Base-by-base conservation (phyloP, 1,140 invertebrate genomes). In the Atta cephalotes region DNA sequence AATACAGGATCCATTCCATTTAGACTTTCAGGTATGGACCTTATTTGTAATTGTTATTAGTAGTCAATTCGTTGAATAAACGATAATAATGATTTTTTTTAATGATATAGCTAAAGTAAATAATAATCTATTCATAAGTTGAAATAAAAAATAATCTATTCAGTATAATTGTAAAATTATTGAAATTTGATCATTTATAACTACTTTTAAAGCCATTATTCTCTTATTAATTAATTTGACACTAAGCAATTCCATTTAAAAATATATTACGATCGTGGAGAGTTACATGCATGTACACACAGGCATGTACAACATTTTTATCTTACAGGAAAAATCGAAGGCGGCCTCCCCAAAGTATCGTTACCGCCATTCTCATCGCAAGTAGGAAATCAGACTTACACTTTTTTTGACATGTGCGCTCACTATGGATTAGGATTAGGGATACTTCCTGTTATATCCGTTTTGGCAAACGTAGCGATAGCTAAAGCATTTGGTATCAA, bases 401-500 rank as follows among this genome's bases (percentile, higher is more conserved):
- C 93, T 2, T 96, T 97, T 28, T 39, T 92, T 0, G 95, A 96
- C 14, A 97, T 97, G 95, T 94, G 97, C 18, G 90, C 95, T 1
- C 96, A 97, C 86, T 94, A 97, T 16, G 96, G 97, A 16, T 95
- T 96, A 5, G 97, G 97, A 1, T 94, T 98, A 25, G 91, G 97
- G n/a, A 95, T 98, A 0, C 94, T 98, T 35, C 97, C 97, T 16
- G 90, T 98, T 1, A 96, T 98, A 10, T 96, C 97, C 18, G 96
- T 98, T 58, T 95, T 98, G 63, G 97, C 97, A 39, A 97, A 98
- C 88, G 96, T 98, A 10, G 97, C 97, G 1, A 98, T 98, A 84
- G 97, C 97, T 2, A 98, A 98, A 95, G 96, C 97, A 76, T 98
- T 97, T 90, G 95, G 97, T 97, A 94, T 28, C 4, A 6, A 49